Base-by-base conservation (phyloP, 2,888 invertebrate species). In the Epinotia nisella region DNA sequence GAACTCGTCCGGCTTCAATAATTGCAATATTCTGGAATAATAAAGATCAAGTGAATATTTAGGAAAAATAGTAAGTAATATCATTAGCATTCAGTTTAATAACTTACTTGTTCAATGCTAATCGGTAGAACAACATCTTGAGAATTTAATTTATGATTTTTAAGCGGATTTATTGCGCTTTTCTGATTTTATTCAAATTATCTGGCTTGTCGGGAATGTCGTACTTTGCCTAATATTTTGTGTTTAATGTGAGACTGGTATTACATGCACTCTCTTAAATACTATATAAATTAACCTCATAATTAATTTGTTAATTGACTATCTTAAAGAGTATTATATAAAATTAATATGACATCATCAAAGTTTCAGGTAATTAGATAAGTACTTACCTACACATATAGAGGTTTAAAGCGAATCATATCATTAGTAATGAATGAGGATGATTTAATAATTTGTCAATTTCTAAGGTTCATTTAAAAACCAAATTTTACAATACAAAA, bases 111-210 rank as follows among this genome's bases (percentile, higher is more conserved):
- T 41, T 19, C 5, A 55, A 41, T n/a, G 24, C 56, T 66, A 66
- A 66, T 21, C 66, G 55, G n/a, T 66, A 2, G 11, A 66, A 55
- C 55, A 66, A n/a, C 66, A 66, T 56, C n/a, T 66, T 66, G 62
- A 49, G n/a, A 21, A 49, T 21, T 3, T 19, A 2, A 39, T 53
- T 17, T 55, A 15, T 62, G 49, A 1, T 5, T 24, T 49, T 4
- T 1, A 7, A 49, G 39, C 9, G 19, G n/a, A 5, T 21, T 53
- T 53, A 15, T 3, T n/a, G 1, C 15, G 2, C n/a, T 29, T 1
- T 5, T 41, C 3, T 41, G 4, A 4, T 49, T 5, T 5, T 49
- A 13, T 49, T 15, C 3, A 45, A 45, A 45, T 45, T 45, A 15
- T 45, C 1, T 3, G 1, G 45, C 45, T 13, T 45, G 7, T 41